Evolutionary conservation across 2,888 invertebrate genomes (phyloP), one percentile per base, ranked within the genome.

Genomic region (Bimastos eiseni): DNA sequence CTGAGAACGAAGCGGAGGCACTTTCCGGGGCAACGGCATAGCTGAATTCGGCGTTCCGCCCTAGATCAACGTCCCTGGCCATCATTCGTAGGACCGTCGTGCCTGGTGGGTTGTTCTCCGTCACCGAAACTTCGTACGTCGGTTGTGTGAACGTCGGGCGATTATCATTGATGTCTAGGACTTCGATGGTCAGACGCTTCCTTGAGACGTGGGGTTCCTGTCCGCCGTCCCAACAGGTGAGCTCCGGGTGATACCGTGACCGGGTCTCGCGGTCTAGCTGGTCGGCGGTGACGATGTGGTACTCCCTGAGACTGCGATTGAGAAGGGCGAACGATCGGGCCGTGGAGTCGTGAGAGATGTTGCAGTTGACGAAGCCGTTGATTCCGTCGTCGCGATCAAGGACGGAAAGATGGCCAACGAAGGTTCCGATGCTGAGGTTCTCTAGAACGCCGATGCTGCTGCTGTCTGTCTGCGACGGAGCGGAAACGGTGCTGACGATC

Each of bases 101-200:
- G 1, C 90, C 90, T 1, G 90, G 44, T 0, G n/a, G 41, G 41
- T 89, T 94, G 92, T 94, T 94, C 91, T 95, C 94, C 13, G 89
- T 49, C 34, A 94, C 89, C 84, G 92, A 92, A 24, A 92, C 93
- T 34, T 91, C 88, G 90, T 94, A 93, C 33, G 92, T 91, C 17
- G 90, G 49, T 86, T 93, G 91, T 13, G 91, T 91, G 91, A 94
- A 94, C 17, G 91, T 83, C 30, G 94, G 94, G 5, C 92, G 89
- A 90, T 94, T 93, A 92, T 94, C 94, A 91, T 94, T 94, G 92
- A 94, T 93, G 91, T 94, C 94, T 13, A 92, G 91, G 24, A 94
- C 93, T 21, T 92, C 91, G 36, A 94, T 93, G 41, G 91, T 91
- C 90, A 94, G 93, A 19, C 91, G 93, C 89, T 92, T 93, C 30